Base-by-base conservation (phyloP, 2,113 vertebrate species). In the Corydoras maculifer region DNA sequence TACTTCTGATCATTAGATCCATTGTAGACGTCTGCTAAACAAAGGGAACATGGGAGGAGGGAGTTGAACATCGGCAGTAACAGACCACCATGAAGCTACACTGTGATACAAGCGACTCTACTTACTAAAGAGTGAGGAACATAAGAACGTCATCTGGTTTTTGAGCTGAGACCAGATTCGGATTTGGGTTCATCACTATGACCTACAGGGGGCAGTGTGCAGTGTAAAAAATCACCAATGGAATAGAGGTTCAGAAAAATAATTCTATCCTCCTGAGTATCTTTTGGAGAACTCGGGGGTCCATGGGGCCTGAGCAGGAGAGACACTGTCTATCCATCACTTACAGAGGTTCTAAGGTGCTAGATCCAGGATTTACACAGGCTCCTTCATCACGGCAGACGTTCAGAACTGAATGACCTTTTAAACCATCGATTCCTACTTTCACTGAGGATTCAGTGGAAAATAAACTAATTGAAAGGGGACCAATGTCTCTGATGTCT, bases 1-100 rank as follows among this genome's bases (percentile, higher is more conserved):
- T 97, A 86, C 92, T 98, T 82, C 96, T 92, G 85, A 98, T 98
- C 96, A 98, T 98, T 84, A 98, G 90, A 90, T 98, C 96, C 84
- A 94, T 93, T 62, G 94, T 94, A 58, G 95, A 95, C 0, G 93
- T 89, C 91, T 96, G 95, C 96, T 98, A 91, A 72, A 87, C 88
- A 89, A 65, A 86, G 68, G 87, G 74, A 75, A 83, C 84, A 75
- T 29, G 14, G 62, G 58, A 29, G 60, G 67, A 69, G 63, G 35
- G 35, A 43, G 35, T 43, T 43, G 7, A 43, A 43, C 35, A 8
- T 43, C 35, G 2, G 35, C 35, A 43, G 35, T 43, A 43, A 43
- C 35, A 43, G 35, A 43, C 35, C 35, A 43, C 35, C 35, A 43
- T 43, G 35, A 43, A 43, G 18, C 35, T 43, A 43, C 35, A 43